Evolutionary conservation across 2,888 invertebrate species (phyloP).

Genomic region (Ophioninae sp.): DNA sequence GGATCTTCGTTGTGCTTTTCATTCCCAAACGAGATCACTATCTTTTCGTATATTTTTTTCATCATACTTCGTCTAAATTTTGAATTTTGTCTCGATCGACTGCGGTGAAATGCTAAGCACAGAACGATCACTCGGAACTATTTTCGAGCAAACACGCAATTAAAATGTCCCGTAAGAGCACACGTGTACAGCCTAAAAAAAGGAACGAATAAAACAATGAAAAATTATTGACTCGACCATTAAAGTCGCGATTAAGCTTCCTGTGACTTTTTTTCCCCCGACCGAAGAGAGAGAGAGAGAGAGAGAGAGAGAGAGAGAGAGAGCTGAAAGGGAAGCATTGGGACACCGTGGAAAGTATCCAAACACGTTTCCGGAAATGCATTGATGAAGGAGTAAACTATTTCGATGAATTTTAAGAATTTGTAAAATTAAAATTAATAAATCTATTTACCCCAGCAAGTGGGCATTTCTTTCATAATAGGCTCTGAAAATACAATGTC

Average conservation of each 20-base stretch:
- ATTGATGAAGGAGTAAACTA: too few species aligned
- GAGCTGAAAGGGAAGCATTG: too few species aligned
- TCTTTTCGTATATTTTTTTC: conserved; percentile 64
- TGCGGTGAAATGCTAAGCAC: conserved; percentile 17
- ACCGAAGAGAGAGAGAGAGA: neutral
- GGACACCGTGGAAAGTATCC: too few species aligned
- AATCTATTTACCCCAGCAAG: too few species aligned
- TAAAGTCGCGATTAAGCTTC: neutral
- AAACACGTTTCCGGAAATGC: too few species aligned
- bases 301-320: conserved; percentile 10
- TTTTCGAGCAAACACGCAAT: conserved; percentile 19
- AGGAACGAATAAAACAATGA: conserved; percentile 36
- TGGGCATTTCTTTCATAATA: too few species aligned
- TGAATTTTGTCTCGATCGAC: conserved; percentile 46
- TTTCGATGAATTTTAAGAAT: too few species aligned
- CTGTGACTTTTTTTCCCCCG: neutral
- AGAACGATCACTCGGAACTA: conserved; percentile 19
- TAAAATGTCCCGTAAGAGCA: conserved; percentile 32
- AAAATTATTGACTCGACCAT: neutral
- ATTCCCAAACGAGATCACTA: conserved; percentile 56
- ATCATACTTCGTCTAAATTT: too few species aligned
- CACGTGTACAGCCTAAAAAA: conserved; percentile 59
- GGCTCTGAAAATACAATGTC: conserved; percentile 39
- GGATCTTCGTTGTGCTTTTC: conserved; percentile 65
- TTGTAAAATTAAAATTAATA: too few species aligned